These are phyloP conservation scores for Hyalella azteca DNA, from an alignment of 2,888 invertebrate genomes.

Conservation along the genomic window DNA sequence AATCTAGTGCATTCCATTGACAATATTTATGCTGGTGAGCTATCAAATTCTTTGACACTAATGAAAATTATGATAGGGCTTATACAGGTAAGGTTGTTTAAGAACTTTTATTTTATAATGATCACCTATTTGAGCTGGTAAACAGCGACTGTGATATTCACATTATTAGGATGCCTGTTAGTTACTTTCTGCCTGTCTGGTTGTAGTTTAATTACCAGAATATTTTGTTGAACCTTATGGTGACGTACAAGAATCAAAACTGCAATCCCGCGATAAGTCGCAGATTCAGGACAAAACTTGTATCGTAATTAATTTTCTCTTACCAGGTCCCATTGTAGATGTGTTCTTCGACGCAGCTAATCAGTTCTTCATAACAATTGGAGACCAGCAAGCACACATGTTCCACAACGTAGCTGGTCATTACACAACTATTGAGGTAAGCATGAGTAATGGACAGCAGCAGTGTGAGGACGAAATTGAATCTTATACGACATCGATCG, in stretches of 20 bases:
- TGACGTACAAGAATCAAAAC: not conserved
- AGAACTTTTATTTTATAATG: too few relatives aligned
- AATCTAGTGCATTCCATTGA: slow-evolving; percentile 72
- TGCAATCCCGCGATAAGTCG: not conserved
- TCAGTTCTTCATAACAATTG: slow-evolving; percentile 75
- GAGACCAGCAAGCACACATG: slow-evolving; percentile 69
- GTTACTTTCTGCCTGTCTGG: not conserved
- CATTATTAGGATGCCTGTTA: not conserved
- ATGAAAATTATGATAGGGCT: too few relatives aligned
- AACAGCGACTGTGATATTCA: too few relatives aligned
- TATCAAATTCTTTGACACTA: too few relatives aligned
- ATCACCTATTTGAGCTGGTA: too few relatives aligned
- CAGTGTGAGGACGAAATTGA: too few relatives aligned
- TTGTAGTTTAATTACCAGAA: too few relatives aligned
- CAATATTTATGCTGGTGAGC: slow-evolving; percentile 68
- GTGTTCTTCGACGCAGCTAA: slow-evolving; percentile 78
- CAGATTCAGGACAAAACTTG: not conserved
- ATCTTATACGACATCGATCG: too few relatives aligned
- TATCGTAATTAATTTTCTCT: not conserved
- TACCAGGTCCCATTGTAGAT: slow-evolving; percentile 72
- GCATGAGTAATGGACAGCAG: too few relatives aligned
- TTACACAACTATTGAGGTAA: slow-evolving; percentile 64
- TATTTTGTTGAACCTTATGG: too few relatives aligned
- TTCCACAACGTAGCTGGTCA: slow-evolving; percentile 80
- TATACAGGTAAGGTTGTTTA: too few relatives aligned